These are phyloP conservation scores for Xanthorhoe designata DNA, from an alignment of 2,888 invertebrate genomes.

Conservation along the genomic window DNA sequence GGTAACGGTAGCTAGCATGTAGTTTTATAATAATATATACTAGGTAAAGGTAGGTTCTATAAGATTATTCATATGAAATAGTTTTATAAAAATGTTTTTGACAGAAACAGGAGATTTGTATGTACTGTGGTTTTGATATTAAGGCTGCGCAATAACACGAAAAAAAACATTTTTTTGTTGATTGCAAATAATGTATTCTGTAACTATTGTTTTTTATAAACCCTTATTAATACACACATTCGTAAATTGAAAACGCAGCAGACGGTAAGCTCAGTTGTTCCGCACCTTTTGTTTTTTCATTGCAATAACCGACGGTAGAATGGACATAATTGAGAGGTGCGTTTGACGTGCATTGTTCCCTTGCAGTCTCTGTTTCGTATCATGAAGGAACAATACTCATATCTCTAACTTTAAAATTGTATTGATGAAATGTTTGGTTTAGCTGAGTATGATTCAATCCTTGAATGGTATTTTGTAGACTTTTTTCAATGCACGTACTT, in stretches of 20 bases:
- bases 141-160: too few species aligned
- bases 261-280: slow-evolving; percentile 12
- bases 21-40: background rate
- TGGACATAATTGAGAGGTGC: slow-evolving; percentile 63
- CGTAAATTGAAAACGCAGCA: slow-evolving; percentile 12
- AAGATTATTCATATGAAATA: too few species aligned
- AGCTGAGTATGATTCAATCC: too few species aligned
- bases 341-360: slow-evolving; percentile 56
- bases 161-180: too few species aligned
- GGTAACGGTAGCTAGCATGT: background rate
- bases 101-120: too few species aligned
- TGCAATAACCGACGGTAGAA: slow-evolving; percentile 58
- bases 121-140: too few species aligned
- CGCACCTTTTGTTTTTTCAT: slow-evolving; percentile 49
- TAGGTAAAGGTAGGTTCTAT: too few species aligned
- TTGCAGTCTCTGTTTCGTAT: slow-evolving; percentile 15
- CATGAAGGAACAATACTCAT: slow-evolving; percentile 1
- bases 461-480: too few species aligned
- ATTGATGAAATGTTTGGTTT: background rate
- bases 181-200: too few species aligned
- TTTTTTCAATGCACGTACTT: too few species aligned
- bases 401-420: background rate
- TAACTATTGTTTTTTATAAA: background rate
- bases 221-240: background rate
- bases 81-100: too few species aligned